Conservation (phyloP, 92 coral and sea anemone species). For the Siderastrea radians region DNA sequence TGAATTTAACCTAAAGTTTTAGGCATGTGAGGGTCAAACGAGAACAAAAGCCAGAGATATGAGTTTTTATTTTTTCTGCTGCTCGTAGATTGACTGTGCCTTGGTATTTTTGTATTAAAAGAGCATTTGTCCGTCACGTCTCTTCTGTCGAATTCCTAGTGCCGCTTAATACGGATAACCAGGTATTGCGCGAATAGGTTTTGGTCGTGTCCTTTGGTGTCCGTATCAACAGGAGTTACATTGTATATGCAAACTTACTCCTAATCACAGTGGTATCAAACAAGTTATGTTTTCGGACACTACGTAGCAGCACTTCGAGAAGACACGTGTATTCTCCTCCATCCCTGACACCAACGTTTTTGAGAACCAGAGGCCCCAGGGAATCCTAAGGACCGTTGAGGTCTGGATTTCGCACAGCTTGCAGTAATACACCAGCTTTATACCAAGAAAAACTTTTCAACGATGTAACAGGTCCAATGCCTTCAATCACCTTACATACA, state of each 20-base stretch:
- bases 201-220: too few species aligned
- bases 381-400: not conserved
- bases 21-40: too few species aligned
- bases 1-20: too few species aligned
- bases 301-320: constrained; percentile 30
- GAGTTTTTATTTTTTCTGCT: too few species aligned
- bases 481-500: constrained; percentile 52
- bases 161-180: too few species aligned
- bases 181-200: too few species aligned
- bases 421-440: constrained; percentile 27
- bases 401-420: constrained; percentile 16
- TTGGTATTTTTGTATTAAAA: too few species aligned
- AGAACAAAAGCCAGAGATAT: too few species aligned
- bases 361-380: constrained; percentile 30
- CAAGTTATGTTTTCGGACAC: constrained; percentile 18
- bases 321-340: constrained; percentile 57
- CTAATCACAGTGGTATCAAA: constrained; percentile 13
- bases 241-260: constrained; percentile 32
- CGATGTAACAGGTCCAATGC: not conserved
- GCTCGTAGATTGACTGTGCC: too few species aligned
- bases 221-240: not conserved
- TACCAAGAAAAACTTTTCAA: constrained; percentile 54
- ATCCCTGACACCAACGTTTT: constrained; percentile 27
- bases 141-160: too few species aligned
- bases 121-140: too few species aligned